A percentile compares a stretch with the other conserved stretches of the same genome.
Evolutionary conservation across 2,797 vertebrate genomes (phyloP).

Genomic region (Acrossocheilus wenchowensis): DNA sequence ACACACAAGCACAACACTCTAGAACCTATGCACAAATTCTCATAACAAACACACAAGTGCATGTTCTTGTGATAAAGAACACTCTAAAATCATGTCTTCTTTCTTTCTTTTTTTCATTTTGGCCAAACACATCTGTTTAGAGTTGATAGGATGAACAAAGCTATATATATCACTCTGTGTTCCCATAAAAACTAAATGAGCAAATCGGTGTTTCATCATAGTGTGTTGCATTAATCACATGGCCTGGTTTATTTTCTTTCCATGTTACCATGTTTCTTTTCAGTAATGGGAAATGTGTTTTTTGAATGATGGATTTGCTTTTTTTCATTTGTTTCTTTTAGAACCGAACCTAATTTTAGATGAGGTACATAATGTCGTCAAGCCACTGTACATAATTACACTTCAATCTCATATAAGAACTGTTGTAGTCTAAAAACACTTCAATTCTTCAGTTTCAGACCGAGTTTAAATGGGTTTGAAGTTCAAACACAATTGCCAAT

Average conservation of each 20-base stretch:
- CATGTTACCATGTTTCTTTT: background rate
- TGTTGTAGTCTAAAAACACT: background rate
- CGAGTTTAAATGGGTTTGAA: background rate
- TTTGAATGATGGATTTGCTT: background rate
- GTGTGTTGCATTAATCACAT: background rate
- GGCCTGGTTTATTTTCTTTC: constrained; percentile 22
- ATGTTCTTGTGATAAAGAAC: background rate
- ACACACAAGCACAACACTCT: background rate
- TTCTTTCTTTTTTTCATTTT: background rate
- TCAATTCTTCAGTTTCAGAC: background rate
- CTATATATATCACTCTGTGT: constrained; percentile 19
- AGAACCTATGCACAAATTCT: background rate
- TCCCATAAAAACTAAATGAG: constrained; percentile 5
- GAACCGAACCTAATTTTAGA: background rate
- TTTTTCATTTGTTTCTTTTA: background rate
- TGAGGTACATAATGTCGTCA: constrained; percentile 8
- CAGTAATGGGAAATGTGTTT: background rate
- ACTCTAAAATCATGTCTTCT: background rate
- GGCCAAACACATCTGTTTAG: background rate
- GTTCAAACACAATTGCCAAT: background rate
- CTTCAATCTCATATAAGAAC: background rate
- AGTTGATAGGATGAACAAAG: background rate
- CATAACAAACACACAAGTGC: background rate
- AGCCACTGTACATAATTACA: constrained; percentile 12
- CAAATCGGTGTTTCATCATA: background rate